phyloP scores from a whole-genome alignment of 2,888 invertebrate species.

The Dasypogon diadema region DNA sequence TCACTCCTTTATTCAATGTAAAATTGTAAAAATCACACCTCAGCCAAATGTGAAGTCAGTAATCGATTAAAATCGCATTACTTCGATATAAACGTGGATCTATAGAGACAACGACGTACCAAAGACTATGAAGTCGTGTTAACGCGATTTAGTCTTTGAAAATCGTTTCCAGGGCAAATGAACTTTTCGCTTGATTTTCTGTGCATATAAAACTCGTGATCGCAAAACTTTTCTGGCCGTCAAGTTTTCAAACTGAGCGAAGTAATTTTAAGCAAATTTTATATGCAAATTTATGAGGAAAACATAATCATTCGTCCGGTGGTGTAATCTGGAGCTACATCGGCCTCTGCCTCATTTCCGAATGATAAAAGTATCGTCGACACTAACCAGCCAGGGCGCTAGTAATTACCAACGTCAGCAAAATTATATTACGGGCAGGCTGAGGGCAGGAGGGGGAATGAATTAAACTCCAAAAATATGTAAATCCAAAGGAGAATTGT shows the following conservation, averaged over 20 bases:
- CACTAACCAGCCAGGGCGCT: background rate
- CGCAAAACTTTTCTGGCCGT: background rate
- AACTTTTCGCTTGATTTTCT: slow-evolving; percentile 3
- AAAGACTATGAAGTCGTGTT: background rate
- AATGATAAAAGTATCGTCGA: background rate
- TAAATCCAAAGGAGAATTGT: slow-evolving; percentile 10
- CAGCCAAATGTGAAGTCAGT: background rate
- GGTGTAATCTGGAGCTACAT: background rate
- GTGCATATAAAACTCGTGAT: background rate
- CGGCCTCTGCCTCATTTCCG: background rate
- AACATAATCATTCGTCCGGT: background rate
- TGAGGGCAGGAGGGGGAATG: no score
- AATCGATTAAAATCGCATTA: background rate
- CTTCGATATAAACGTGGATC: background rate
- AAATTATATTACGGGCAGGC: background rate
- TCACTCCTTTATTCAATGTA: background rate
- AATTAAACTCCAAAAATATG: slow-evolving; percentile 26
- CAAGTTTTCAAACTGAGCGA: background rate
- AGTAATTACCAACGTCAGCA: slow-evolving; percentile 24
- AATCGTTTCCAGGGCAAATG: slow-evolving; percentile 1
- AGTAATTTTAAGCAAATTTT: background rate
- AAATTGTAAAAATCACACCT: background rate
- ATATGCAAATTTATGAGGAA: background rate
- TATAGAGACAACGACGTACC: background rate
- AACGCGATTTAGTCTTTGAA: background rate